A percentile compares a stretch with the other conserved stretches of the same genome.
Evolutionary conservation across 2,888 invertebrate species (phyloP).

Genomic region (Dastarcus helophoroides): DNA sequence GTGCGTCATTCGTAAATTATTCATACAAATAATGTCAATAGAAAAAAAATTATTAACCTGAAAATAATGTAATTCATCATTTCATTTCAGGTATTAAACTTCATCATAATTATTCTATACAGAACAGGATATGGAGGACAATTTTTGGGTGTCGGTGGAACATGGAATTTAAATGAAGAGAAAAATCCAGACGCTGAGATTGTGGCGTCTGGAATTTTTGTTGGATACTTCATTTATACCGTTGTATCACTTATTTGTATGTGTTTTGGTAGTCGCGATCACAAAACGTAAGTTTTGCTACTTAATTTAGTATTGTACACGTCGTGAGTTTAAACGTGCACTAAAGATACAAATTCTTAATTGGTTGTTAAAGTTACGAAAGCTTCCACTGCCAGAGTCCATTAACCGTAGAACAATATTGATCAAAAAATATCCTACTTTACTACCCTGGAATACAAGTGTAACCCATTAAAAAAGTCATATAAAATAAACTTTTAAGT

Average conservation of each 20-base stretch:
- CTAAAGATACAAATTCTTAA: too few relatives aligned
- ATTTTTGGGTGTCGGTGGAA: slow-evolving; percentile 78
- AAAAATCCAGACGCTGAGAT: slow-evolving; percentile 82
- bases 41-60: not conserved
- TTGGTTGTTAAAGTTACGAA: too few relatives aligned
- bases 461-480: too few relatives aligned
- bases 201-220: slow-evolving; percentile 75
- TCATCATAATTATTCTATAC: slow-evolving; percentile 69
- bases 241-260: slow-evolving; percentile 62
- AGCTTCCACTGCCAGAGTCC: too few relatives aligned
- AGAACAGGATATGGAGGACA: slow-evolving; percentile 72
- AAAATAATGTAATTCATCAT: too few relatives aligned
- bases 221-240: slow-evolving; percentile 79
- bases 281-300: slow-evolving; percentile 59
- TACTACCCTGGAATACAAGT: too few relatives aligned
- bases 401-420: too few relatives aligned
- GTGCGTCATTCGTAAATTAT: too few relatives aligned
- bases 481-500: too few relatives aligned
- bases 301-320: not conserved
- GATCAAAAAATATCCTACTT: too few relatives aligned
- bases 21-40: not conserved
- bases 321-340: too few relatives aligned
- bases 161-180: slow-evolving; percentile 83
- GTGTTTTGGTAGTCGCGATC: slow-evolving; percentile 65
- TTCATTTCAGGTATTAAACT: slow-evolving; percentile 69